These are phyloP conservation scores for Leptobrachium leishanense DNA, from an alignment of 2,113 vertebrate genomes.

Conservation along the genomic window DNA sequence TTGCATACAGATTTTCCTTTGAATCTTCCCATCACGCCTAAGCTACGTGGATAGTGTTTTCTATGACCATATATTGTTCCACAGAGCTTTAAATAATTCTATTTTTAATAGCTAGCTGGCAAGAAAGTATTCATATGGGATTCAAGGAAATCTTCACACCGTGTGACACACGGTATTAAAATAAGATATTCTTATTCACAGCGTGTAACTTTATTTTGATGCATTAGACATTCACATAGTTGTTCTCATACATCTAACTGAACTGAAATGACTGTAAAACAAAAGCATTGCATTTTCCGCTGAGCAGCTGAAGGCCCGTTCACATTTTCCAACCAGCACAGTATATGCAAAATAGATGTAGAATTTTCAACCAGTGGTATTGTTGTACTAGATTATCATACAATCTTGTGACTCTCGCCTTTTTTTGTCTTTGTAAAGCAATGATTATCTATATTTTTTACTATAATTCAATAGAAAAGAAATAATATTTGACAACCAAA, in stretches of 20 bases:
- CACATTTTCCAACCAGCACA: slow-evolving; percentile 7
- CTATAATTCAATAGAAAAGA: too few species aligned
- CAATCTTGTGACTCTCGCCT: too few species aligned
- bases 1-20: slow-evolving; percentile 46
- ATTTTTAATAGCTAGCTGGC: slow-evolving; percentile 49
- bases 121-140: slow-evolving; percentile 45
- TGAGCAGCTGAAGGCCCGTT: slow-evolving; percentile 3
- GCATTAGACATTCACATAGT: slow-evolving; percentile 28
- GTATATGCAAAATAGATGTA: neutral
- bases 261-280: slow-evolving; percentile 43
- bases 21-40: slow-evolving; percentile 43
- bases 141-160: slow-evolving; percentile 42
- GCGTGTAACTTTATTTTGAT: slow-evolving; percentile 42
- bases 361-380: neutral
- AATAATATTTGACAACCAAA: too few species aligned
- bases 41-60: slow-evolving; percentile 40
- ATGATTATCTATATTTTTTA: too few species aligned
- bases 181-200: slow-evolving; percentile 43
- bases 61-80: slow-evolving; percentile 45
- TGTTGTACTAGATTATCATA: too few species aligned
- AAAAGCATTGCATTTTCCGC: slow-evolving; percentile 28
- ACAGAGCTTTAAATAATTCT: slow-evolving; percentile 49
- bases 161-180: slow-evolving; percentile 46
- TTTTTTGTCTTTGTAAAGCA: too few species aligned
- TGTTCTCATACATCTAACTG: slow-evolving; percentile 37